Conservation (phyloP, 1,140 invertebrate genomes). For the Acromyrmex heyeri region DNA sequence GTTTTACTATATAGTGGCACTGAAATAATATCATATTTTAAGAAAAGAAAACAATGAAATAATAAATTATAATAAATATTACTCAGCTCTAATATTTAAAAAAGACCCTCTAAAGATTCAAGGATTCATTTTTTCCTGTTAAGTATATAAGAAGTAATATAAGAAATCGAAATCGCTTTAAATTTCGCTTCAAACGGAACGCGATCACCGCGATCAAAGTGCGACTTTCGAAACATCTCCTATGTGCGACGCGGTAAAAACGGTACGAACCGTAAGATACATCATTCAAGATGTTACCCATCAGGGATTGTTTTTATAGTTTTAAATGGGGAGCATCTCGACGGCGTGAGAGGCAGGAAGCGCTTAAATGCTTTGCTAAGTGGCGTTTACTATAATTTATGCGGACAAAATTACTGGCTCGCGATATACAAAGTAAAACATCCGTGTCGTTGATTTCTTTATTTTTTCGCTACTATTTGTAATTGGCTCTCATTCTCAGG, state of each 20-base stretch:
- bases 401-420: slow-evolving; percentile 41
- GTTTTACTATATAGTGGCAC: too few relatives aligned
- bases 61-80: too few relatives aligned
- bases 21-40: too few relatives aligned
- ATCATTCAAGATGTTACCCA: slow-evolving; percentile 24
- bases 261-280: slow-evolving; percentile 53
- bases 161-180: background rate
- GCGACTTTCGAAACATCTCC: background rate
- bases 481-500: slow-evolving; percentile 35
- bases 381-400: slow-evolving; percentile 58
- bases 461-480: slow-evolving; percentile 10
- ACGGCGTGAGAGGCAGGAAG: slow-evolving; percentile 35
- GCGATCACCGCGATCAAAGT: background rate
- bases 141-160: too few relatives aligned
- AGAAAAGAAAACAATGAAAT: too few relatives aligned
- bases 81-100: too few relatives aligned
- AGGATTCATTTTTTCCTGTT: background rate
- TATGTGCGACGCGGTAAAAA: background rate
- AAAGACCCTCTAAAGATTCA: too few relatives aligned
- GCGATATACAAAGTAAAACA: slow-evolving; percentile 47
- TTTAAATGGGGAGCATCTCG: background rate
- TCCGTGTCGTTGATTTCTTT: slow-evolving; percentile 16
- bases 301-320: slow-evolving; percentile 52
- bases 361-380: slow-evolving; percentile 46
- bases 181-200: background rate